phyloP scores from a whole-genome alignment of 1,140 invertebrate species.

The Micrasema minimum region DNA sequence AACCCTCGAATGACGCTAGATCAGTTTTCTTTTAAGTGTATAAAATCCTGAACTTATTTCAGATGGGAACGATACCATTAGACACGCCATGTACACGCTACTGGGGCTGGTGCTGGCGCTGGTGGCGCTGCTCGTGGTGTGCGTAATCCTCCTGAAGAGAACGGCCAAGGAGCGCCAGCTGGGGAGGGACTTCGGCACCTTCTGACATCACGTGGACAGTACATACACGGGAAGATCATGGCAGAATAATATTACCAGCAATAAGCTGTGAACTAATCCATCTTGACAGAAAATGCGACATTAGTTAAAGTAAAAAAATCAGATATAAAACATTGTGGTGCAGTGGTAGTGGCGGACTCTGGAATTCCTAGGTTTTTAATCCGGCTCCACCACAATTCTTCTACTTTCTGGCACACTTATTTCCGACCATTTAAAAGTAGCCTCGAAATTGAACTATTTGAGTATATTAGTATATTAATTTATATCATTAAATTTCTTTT shows the following conservation, averaged over 20 bases:
- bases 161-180: slow-evolving; percentile 56
- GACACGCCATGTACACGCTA: slow-evolving; percentile 65
- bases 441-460: too few species aligned
- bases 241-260: slow-evolving; percentile 47
- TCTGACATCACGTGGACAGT: slow-evolving; percentile 51
- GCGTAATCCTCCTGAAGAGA: slow-evolving; percentile 62
- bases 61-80: slow-evolving; percentile 59
- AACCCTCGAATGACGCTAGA: too few species aligned
- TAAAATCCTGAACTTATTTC: slow-evolving; percentile 53
- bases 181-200: slow-evolving; percentile 43
- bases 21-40: too few species aligned
- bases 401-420: too few species aligned
- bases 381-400: too few species aligned
- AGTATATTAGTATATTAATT: too few species aligned
- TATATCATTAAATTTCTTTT: too few species aligned
- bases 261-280: slow-evolving; percentile 37
- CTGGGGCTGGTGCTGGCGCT: slow-evolving; percentile 61
- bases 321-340: too few species aligned
- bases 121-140: slow-evolving; percentile 60
- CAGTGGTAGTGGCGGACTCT: too few species aligned
- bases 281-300: not conserved
- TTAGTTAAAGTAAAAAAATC: too few species aligned
- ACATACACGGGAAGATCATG: slow-evolving; percentile 43
- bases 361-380: too few species aligned
- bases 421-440: too few species aligned